Evolutionary conservation across 2,113 vertebrate genomes (phyloP), one percentile per base, ranked within the genome.

Genomic region (Bos javanicus): DNA sequence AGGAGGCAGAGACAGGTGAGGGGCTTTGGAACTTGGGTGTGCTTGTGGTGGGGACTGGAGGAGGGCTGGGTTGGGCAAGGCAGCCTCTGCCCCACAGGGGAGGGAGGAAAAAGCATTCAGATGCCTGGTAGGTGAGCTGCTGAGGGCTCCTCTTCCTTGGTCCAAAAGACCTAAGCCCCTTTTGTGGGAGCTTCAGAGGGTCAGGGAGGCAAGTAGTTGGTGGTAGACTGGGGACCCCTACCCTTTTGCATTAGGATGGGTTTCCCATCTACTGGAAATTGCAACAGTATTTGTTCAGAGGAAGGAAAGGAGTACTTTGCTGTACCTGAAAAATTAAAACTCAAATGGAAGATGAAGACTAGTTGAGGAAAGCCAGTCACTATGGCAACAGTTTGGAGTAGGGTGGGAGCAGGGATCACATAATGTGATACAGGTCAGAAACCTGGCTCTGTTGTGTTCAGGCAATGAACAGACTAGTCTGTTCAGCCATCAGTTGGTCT

Each of bases 1-100:
- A 96, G 88, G 82, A 54, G 60, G 33, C 93, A 90, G 96, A 96
- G 90, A 94, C 94, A 76, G 97, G 98, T 98, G 86, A 98, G 98
- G 52, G 28, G 14, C 81, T 62, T 11, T 52, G 83, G 67, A 74
- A 50, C n/a, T 57, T 15, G 46, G 54, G 90, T 7, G 0, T 71
- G 71, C 71, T 46, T 54, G 46, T 8, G 57, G 30, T 21, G 28
- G 80, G 43, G 23, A 4, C 12, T 14, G 25, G 30, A 28, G 46
- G 60, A 39, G 14, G 30, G 25, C 36, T 26, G 39, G 10, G 30
- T 5, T 4, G 1, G 71, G 57, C 7, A 11, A 43, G 78, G 28
- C 10, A 6, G 13, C 28, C 57, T 48, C 59, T 54, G 26, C 57
- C 90, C 80, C 26, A 26, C 30, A 7, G 71, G 23, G 39, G 23